Evolutionary conservation across 2,797 vertebrate genomes (phyloP), one percentile per base, ranked within the genome.

Genomic region (Oryzias sinensis): DNA sequence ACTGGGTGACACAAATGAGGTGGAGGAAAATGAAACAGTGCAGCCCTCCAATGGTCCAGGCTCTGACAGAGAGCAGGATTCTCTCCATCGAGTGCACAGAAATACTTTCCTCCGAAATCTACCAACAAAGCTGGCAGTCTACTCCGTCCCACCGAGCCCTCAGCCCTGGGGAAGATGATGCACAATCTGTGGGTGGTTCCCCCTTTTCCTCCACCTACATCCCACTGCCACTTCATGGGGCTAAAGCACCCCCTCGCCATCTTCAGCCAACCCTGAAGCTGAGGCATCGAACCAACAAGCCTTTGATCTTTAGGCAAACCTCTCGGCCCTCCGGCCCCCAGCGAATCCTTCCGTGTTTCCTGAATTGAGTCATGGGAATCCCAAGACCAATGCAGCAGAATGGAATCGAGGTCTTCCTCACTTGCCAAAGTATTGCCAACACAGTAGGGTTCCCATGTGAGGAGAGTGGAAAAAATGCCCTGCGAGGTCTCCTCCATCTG

Each of bases 241-340:
- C 3, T 11, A 11, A 11, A 37, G 9, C 33, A 8, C 33, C 9
- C 6, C 8, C 9, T 33, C 29, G 3, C 29, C 75, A 70, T 72
- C 68, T 58, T 64, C 59, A 47, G 57, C 58, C 48, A 41, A 57
- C 44, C 53, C 18, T 1, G 49, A 53, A 68, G 59, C 47, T 14
- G n/a, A 51, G 4, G 18, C 20, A 13, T 9, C 2, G 0, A 63
- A 73, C 42, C 62, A 69, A 15, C 57, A 45, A 18, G 43, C 62
- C 43, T 78, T 65, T 16, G 67, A 87, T 78, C 80, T 74, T 4
- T 47, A 79, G 70, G 67, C 70, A 15, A 76, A 85, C 70, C 78
- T 81, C 55, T 72, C 76, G 0, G 49, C 70, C 22, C 80, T 79
- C 14, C 64, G 54, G 50, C 52, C 59, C 48, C 53, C 49, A 41